Percentiles rank a stretch among this genome's conserved stretches.
Conservation (phyloP, 2,113 vertebrate genomes). For the Phalacrocorax pelagicus region DNA sequence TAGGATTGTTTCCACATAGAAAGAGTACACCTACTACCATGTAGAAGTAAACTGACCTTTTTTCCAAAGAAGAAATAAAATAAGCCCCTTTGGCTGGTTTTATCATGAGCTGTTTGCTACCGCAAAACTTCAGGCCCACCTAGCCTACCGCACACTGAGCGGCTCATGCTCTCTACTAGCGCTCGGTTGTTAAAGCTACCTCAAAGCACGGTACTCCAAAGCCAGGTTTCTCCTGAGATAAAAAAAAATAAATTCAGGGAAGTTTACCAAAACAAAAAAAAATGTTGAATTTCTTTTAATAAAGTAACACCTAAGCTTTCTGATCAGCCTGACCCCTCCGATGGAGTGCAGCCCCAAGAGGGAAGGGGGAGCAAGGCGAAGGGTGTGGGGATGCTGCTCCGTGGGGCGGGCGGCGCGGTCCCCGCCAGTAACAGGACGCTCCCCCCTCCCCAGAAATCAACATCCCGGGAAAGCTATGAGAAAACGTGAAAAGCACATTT, state of each 20-base stretch:
- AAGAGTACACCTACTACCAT: not conserved
- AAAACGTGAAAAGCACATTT: not conserved
- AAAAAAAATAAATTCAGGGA: not conserved
- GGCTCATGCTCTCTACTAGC: accelerated
- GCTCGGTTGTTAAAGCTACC: not conserved
- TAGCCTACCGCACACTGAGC: too few relatives aligned
- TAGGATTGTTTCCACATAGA: not conserved
- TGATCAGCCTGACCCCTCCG: not conserved
- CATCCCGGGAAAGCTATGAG: not conserved
- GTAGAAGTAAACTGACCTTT: not conserved
- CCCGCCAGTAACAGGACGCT: not conserved
- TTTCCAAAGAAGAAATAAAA: not conserved
- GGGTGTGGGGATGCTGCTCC: not conserved
- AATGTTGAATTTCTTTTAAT: not conserved
- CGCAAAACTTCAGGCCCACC: not conserved
- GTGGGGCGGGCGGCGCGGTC: too few relatives aligned
- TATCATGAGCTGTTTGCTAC: not conserved
- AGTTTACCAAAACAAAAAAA: not conserved
- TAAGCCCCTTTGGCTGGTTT: not conserved
- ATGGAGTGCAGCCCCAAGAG: not conserved
- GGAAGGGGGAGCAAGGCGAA: not conserved
- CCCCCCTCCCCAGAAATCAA: not conserved
- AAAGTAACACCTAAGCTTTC: not conserved
- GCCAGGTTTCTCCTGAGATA: not conserved
- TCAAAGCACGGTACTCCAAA: not conserved